Base-by-base conservation (phyloP, 2,888 invertebrate genomes). In the Alloscopus bannaensis region DNA sequence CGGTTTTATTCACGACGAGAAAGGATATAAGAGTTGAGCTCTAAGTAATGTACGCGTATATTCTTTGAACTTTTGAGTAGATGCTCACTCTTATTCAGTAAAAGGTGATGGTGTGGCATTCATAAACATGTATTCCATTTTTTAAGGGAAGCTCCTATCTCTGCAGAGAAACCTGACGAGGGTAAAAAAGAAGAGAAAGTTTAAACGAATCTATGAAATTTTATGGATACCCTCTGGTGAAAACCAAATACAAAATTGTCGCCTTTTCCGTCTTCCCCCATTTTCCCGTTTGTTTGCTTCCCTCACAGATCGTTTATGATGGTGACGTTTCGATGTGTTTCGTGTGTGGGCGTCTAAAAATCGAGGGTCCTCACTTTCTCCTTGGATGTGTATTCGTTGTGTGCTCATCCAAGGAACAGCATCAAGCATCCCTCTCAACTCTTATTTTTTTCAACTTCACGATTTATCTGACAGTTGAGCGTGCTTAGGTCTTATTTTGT, bases 401-500 rank as follows among this genome's bases (percentile, higher is more conserved):
- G 55, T 55, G 42, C 29, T 73, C 75, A 75, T 42, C 75, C 64
- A 55, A 45, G 59, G n/a, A n/a, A n/a, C 66, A 66, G 28, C 40
- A 65, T 64, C 55, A 72, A 28, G 52, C 64, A 72, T 72, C 36
- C 40, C 18, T 42, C 50, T 62, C 59, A 57, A 26, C 24, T 57
- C 28, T 20, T 18, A 28, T 13, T 71, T 18, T 20, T 29, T 18
- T 73, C 31, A 75, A 64, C 65, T 66, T 66, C 75, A 75, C 75
- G 59, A 75, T 75, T 75, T 75, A 75, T 75, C 75, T 75, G 75
- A 75, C 75, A 75, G 75, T n/a, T 65, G 66, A 75, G 55, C 75
- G 75, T 75, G 75, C 75, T 75, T 75, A 75, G 75, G 66, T 75
- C 75, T 75, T 75, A 75, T 75, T 75, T 75, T 75, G 75, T 57